Base-by-base conservation (phyloP, 1,140 invertebrate species). In the Drosophila ohnishii region DNA sequence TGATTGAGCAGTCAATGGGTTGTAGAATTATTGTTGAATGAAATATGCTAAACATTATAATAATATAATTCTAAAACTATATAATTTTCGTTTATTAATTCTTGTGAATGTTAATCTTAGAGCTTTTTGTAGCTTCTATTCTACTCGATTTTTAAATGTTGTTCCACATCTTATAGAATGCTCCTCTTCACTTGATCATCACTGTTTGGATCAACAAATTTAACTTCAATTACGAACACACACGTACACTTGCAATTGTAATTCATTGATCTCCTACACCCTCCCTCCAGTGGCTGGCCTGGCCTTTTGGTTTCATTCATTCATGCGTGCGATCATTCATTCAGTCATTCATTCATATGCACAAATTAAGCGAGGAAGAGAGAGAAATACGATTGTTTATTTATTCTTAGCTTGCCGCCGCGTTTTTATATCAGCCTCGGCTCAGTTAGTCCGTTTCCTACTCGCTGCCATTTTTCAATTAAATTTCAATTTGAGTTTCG, bases 401-500 rank as follows among this genome's bases (percentile, higher is more conserved):
- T 69, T 69, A 70, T 71, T 71, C 65, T 71, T 70, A 71, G 67
- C 65, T 70, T 47, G 67, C 67, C 65, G 67, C 65, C 67, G 11
- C 63, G 16, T 10, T 42, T 57, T 58, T 40, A 42, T 37, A 13
- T 53, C 11, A 13, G n/a, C 34, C 7, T 32, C 35, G 19, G 50
- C 32, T 37, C 51, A n/a, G 51, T 25, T 39, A 16, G 30, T 42
- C 53, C 19, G 35, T 42, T 55, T 34, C 47, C 51, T 53, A 42
- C 69, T 55, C 59, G 72, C 77, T 65, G 67, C 62, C 62, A 72
- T 82, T 82, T 78, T 74, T 82, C 79, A 82, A 82, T 82, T 82
- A 64, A 82, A 82, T 78, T 82, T 82, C 69, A 82, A 82, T 78
- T 74, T 82, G 42, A 65, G 55, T 80, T 71, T 76, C 39, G n/a